Conservation (phyloP, 2,113 vertebrate genomes). For the Falco punctatus region DNA sequence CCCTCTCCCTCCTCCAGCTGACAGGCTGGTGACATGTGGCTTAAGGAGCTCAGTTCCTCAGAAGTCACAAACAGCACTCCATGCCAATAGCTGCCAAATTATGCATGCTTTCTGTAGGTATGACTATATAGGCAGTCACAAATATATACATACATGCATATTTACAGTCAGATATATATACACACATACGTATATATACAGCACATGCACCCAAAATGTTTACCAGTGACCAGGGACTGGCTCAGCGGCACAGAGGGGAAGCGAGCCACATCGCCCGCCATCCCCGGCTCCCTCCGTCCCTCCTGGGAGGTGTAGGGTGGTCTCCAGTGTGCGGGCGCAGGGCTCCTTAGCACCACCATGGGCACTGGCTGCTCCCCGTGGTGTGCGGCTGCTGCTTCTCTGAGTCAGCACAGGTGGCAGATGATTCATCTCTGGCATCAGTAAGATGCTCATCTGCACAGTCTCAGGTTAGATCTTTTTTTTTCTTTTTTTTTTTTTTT, state of each 20-base stretch:
- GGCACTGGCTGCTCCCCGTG: not conserved
- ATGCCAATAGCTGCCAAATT: not conserved
- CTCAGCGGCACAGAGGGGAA: not conserved
- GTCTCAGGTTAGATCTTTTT: slow-evolving; percentile 8
- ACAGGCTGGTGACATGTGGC: not conserved
- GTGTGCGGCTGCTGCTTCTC: not conserved
- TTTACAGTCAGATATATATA: too few species aligned
- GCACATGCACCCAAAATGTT: not conserved
- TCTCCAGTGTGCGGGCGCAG: rapidly evolving
- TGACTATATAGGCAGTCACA: not conserved
- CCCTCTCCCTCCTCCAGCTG: not conserved
- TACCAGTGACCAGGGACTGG: rapidly evolving
- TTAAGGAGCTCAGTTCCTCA: not conserved
- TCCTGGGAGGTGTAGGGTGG: not conserved
- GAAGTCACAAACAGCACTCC: not conserved
- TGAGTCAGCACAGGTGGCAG: slow-evolving; percentile 62
- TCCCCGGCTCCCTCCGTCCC: not conserved
- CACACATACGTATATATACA: rapidly evolving
- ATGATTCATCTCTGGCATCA: slow-evolving; percentile 60
- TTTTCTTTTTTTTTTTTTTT: not conserved
- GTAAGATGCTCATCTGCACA: slow-evolving; percentile 49
- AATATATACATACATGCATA: rapidly evolving
- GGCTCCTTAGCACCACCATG: not conserved
- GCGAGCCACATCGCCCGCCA: rapidly evolving
- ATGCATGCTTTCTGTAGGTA: rapidly evolving